Evolutionary conservation across 2,888 invertebrate genomes (phyloP).

Genomic region (Hemicrepidius hirtus): DNA sequence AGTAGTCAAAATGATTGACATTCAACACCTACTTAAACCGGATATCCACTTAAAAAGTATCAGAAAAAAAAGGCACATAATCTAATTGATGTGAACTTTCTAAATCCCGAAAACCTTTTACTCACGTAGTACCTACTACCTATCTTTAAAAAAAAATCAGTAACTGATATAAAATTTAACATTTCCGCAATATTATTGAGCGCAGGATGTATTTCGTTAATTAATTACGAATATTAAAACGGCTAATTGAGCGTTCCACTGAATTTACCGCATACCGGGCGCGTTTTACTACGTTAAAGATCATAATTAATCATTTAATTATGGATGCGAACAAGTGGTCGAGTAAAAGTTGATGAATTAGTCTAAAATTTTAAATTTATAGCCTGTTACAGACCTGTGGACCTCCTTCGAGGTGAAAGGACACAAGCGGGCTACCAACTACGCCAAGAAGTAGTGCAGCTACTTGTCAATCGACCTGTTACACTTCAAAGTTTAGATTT

Average conservation of each 20-base stretch:
- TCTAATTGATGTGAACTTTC: conserved; percentile 28
- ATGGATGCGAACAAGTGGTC: conserved; percentile 23
- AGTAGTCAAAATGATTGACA: conserved; percentile 20
- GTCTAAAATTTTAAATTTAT: conserved; percentile 31
- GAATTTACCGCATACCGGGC: conserved; percentile 21
- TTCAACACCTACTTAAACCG: conserved; percentile 8
- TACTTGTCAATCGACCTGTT: conserved; percentile 36
- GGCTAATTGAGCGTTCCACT: conserved; percentile 30
- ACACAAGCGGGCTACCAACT: conserved; percentile 40
- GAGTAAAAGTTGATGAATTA: conserved; percentile 41
- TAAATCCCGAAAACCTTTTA: conserved; percentile 32
- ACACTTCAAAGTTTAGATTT: conserved; percentile 32
- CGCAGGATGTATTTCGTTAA: conserved; percentile 17
- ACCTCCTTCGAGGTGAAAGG: conserved; percentile 39
- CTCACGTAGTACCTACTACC: no score
- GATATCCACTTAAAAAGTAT: not conserved
- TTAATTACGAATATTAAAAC: conserved; percentile 24
- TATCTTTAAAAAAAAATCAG: not conserved
- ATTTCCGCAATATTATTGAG: conserved; percentile 2
- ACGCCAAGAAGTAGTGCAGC: conserved; percentile 20
- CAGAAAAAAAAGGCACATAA: not conserved
- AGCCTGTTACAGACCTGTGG: not conserved
- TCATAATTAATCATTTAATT: conserved; percentile 30
- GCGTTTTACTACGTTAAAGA: conserved; percentile 10
- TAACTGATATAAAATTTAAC: not conserved